Evolutionary conservation across 2,888 invertebrate genomes (phyloP), one percentile per base, ranked within the genome.

Genomic region (Gymnosoma rotundatum): DNA sequence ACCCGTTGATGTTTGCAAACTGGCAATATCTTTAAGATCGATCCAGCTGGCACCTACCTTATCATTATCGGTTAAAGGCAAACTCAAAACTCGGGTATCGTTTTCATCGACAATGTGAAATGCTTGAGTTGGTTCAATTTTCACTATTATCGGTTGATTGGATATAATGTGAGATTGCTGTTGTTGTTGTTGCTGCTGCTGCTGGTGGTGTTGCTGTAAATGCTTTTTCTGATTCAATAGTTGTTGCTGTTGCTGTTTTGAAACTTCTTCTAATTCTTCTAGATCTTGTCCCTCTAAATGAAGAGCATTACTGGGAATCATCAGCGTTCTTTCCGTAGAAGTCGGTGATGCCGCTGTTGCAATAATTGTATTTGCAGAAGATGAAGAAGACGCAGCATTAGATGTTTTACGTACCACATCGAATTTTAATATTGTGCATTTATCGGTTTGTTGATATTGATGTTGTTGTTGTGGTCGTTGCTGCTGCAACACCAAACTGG

Each of bases 41-140:
- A 91, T 91, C 92, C 92, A 92, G 76, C 91, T 92, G 81, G 91
- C 91, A 0, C 91, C 91, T 54, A 91, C 86, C 20, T 91, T 90
- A 79, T 91, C 91, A 38, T 89, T 91, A 74, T 92, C 91, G 21
- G 89, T 90, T 10, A 92, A 88, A 0, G 91, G 91, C 81, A 91
- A 75, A 48, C 92, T 91, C 3, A 91, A 84, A 3, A 91, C 91
- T 1, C 91, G 88, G 25, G 91, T 92, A 50, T 91, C 91, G 56
- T 90, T 89, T 85, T 92, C 92, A 70, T 91, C 92, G 73, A 91
- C 89, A 58, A 91, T 91, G 73, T 91, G 91, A 73, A 91, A 91
- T 14, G 91, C 90, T 74, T 91, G 91, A 9, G 91, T 90, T 20
- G 92, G 91, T 83, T 92, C 92, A 83, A 92, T 90, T 86, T 92